phyloP scores from a whole-genome alignment of 2,797 vertebrate species.

The Danio albolineatus region DNA sequence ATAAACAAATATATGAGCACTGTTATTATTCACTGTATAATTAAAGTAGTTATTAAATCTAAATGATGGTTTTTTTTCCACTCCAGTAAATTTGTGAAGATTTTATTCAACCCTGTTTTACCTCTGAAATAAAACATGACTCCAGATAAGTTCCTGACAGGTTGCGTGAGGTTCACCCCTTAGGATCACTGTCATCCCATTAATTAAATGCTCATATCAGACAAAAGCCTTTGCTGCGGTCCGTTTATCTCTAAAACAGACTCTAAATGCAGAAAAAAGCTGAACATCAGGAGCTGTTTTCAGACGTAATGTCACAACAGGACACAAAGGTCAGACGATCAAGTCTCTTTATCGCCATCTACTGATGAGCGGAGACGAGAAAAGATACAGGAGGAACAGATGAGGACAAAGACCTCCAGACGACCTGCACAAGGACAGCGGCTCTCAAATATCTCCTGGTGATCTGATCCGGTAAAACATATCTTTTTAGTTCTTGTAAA shows the following conservation, averaged over 20 bases:
- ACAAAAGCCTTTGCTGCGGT: neutral
- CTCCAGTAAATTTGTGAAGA: neutral
- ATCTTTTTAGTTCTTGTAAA: no score
- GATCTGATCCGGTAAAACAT: no score
- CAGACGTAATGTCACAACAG: slow-evolving; percentile 33
- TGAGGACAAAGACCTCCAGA: slow-evolving; percentile 44
- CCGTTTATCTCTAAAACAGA: neutral
- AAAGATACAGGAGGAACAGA: slow-evolving; percentile 22
- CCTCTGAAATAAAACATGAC: neutral
- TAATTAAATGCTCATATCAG: neutral
- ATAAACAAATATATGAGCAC: no score
- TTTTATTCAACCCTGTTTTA: neutral
- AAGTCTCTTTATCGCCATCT: slow-evolving; percentile 66
- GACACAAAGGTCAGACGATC: slow-evolving; percentile 16
- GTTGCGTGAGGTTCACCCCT: neutral
- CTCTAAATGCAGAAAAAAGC: neutral
- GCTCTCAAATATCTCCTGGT: neutral
- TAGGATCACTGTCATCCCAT: neutral
- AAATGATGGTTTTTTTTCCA: no score
- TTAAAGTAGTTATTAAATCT: no score
- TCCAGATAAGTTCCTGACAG: neutral
- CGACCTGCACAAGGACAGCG: slow-evolving; percentile 17
- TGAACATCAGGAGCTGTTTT: slow-evolving; percentile 8
- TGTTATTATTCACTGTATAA: no score
- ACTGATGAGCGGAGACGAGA: slow-evolving; percentile 42